Evolutionary conservation across 1,140 invertebrate genomes (phyloP).

Genomic region (Octopus bimaculoides): DNA sequence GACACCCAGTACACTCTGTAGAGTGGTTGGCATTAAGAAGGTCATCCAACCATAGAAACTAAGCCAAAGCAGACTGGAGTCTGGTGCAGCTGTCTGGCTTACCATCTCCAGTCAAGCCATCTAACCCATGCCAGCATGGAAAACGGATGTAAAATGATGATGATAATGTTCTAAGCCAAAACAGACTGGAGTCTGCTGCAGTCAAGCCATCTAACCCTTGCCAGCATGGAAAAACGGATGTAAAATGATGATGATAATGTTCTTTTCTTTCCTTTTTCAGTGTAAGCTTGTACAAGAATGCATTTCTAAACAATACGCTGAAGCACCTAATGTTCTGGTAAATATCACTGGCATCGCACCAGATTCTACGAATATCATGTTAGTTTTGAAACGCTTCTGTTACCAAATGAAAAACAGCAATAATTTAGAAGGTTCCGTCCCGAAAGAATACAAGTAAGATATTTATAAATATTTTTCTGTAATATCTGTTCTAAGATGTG

Average conservation of each 20-base stretch:
- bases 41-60: too few species aligned
- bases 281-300: constrained; percentile 34
- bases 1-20: too few species aligned
- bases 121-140: too few species aligned
- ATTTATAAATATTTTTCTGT: too few species aligned
- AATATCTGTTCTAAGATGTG: too few species aligned
- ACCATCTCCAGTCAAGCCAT: too few species aligned
- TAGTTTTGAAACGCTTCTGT: constrained; percentile 44
- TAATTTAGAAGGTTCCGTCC: constrained; percentile 33
- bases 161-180: neutral
- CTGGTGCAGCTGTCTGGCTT: too few species aligned
- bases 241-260: neutral
- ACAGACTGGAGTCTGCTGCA: too few species aligned
- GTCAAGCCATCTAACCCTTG: too few species aligned
- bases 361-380: constrained; percentile 48
- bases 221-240: too few species aligned
- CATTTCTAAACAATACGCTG: constrained; percentile 25
- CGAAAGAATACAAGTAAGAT: constrained; percentile 51
- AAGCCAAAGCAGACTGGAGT: too few species aligned
- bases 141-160: neutral
- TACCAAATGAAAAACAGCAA: constrained; percentile 43
- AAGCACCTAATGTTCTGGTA: constrained; percentile 39
- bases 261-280: constrained; percentile 23
- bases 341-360: constrained; percentile 52
- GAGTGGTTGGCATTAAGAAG: too few species aligned